Base-by-base conservation (phyloP, 92 coral and sea anemone genomes). In the Zoanthus solanderi region DNA sequence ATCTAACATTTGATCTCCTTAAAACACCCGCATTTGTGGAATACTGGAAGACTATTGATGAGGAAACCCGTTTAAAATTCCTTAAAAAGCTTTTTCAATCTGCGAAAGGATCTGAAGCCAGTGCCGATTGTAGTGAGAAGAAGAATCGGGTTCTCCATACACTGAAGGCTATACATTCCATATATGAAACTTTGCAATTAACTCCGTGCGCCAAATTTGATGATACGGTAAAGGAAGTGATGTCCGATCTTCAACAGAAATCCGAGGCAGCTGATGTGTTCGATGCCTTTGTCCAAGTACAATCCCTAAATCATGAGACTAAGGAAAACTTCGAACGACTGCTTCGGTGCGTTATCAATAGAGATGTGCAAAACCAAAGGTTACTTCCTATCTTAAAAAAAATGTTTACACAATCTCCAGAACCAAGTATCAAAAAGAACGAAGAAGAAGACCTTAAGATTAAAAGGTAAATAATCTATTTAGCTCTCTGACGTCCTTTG, bases 251-350 rank as follows among this genome's bases (percentile, higher is more conserved):
- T 63, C 15, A 79, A 37, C 42, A 37, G n/a, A 44, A 45, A 28
- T 79, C 74, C 61, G 84, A 79, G 0, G 10, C 72, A 11, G 10
- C 42, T 61, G 84, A 79, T 9, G 73, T 79, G 47, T 7, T 79
- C n/a, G 56, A 79, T n/a, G 84, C 84, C 42, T 79, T 79, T 79
- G 73, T 45, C 74, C 73, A 79, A 18, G 84, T 79, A 63, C 84
- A 79, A 60, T 56, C 12, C 9, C 54, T 79, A 10, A 29, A 68
- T 63, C 60, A n/a, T 11, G 84, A 79, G 16, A 23, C 74, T n/a
- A 79, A 61, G 23, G 60, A 79, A 61, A 61, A 63, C 45, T 79
- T 17, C 17, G 74, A 79, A 32, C 23, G 11, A 18, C 58, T 79
- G 5, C 84, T 79, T 17, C 84, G 13, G 56, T n/a, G 42, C 37